A percentile compares a stretch with the other conserved stretches of the same genome.
Evolutionary conservation across 2,797 vertebrate genomes (phyloP).

Genomic region (Setipinna tenuifilis): DNA sequence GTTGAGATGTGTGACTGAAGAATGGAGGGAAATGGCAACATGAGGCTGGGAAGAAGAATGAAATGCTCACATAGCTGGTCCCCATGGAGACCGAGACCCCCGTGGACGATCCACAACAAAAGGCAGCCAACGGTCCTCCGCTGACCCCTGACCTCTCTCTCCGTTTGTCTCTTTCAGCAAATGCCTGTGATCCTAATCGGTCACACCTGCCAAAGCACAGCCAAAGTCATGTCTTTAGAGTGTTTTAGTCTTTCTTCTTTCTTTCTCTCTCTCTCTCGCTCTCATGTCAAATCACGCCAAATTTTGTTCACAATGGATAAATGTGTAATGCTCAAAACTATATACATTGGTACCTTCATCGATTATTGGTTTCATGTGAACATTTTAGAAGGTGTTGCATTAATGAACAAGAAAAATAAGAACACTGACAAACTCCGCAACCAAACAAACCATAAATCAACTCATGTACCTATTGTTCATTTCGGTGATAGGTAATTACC

Average conservation of each 20-base stretch:
- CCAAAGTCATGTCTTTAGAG: background rate
- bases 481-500: too few relatives aligned
- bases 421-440: too few relatives aligned
- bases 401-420: too few relatives aligned
- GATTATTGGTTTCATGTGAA: too few relatives aligned
- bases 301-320: too few relatives aligned
- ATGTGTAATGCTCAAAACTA: too few relatives aligned
- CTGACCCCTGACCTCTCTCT: background rate
- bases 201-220: constrained; percentile 12
- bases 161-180: background rate
- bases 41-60: background rate
- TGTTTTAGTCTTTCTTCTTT: background rate
- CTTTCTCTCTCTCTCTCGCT: background rate
- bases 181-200: background rate
- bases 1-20: background rate
- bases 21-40: background rate
- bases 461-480: too few relatives aligned
- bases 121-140: constrained; percentile 1
- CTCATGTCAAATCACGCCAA: background rate
- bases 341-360: too few relatives aligned
- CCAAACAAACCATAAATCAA: too few relatives aligned
- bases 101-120: background rate
- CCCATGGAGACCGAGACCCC: constrained; percentile 3
- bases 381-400: too few relatives aligned
- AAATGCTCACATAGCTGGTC: background rate